Conservation (phyloP, 2,888 invertebrate genomes). For the Nysson spinosus region DNA sequence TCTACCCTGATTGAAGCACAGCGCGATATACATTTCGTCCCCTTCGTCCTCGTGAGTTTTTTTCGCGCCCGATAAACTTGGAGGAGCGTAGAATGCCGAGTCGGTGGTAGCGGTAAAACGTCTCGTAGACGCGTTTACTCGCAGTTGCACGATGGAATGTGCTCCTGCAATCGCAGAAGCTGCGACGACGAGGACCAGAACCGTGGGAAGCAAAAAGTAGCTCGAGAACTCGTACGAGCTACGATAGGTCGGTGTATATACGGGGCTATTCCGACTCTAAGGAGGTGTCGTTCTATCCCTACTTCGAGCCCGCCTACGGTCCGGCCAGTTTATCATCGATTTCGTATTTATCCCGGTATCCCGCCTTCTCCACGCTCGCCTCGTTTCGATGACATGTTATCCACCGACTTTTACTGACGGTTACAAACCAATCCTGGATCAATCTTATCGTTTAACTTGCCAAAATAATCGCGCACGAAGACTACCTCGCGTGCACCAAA, state of each 20-base stretch:
- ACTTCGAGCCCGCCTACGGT: slow-evolving; percentile 53
- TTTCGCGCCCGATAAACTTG: too few relatives aligned
- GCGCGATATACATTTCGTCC: too few relatives aligned
- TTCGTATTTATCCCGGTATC: slow-evolving; percentile 61
- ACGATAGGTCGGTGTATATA: slow-evolving; percentile 61
- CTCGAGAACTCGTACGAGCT: slow-evolving; percentile 61
- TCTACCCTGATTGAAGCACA: too few relatives aligned
- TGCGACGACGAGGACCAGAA: slow-evolving; percentile 57
- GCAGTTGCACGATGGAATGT: slow-evolving; percentile 53
- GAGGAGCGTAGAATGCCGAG: too few relatives aligned
- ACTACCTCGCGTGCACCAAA: not conserved
- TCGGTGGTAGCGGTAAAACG: slow-evolving; percentile 26
- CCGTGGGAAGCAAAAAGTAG: slow-evolving; percentile 65
- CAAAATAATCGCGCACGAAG: not conserved
- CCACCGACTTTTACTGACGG: slow-evolving; percentile 27
- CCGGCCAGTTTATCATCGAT: slow-evolving; percentile 61
- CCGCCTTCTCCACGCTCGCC: slow-evolving; percentile 53
- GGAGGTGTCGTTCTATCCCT: slow-evolving; percentile 66
- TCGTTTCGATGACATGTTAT: slow-evolving; percentile 60
- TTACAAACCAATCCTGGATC: slow-evolving; percentile 23
- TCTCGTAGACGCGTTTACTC: slow-evolving; percentile 31
- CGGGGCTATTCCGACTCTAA: slow-evolving; percentile 62
- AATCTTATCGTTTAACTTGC: not conserved
- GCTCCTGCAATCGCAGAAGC: slow-evolving; percentile 50
- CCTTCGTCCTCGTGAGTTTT: slow-evolving; percentile 3